phyloP scores from a whole-genome alignment of 1,140 invertebrate species.

The Drosophila pallidifrons region DNA sequence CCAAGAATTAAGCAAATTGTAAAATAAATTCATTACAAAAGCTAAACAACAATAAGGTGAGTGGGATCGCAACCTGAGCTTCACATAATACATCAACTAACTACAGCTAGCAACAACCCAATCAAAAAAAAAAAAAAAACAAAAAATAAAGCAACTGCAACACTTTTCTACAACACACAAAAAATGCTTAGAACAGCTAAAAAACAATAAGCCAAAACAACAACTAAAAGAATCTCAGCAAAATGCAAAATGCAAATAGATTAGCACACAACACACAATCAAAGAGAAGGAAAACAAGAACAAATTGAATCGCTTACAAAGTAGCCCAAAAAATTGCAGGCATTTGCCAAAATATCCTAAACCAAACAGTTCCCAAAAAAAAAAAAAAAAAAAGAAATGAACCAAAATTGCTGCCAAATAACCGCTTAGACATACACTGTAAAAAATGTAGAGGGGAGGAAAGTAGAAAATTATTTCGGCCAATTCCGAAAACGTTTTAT shows the following conservation, averaged over 20 bases:
- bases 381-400: conserved; percentile 18
- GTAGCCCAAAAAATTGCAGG: conserved; percentile 15
- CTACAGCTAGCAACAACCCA: conserved; percentile 33
- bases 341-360: conserved; percentile 49
- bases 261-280: conserved; percentile 49
- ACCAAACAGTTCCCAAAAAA: conserved; percentile 24
- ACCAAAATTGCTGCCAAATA: conserved; percentile 28
- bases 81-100: conserved; percentile 17
- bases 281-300: conserved; percentile 18
- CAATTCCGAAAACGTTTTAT: neutral
- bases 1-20: conserved; percentile 3
- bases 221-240: conserved; percentile 5
- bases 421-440: conserved; percentile 49
- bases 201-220: conserved; percentile 16
- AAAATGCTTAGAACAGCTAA: conserved; percentile 61
- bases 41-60: conserved; percentile 40
- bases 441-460: neutral
- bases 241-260: conserved; percentile 76
- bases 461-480: conserved; percentile 1
- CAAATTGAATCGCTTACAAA: conserved; percentile 45
- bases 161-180: conserved; percentile 32
- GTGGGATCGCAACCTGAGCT: conserved; percentile 25
- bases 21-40: conserved; percentile 5
- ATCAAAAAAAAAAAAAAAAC: conserved; percentile 35
- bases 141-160: conserved; percentile 33